These are phyloP conservation scores for Origma solitaria DNA, from an alignment of 2,113 vertebrate genomes.

Conservation along the genomic window DNA sequence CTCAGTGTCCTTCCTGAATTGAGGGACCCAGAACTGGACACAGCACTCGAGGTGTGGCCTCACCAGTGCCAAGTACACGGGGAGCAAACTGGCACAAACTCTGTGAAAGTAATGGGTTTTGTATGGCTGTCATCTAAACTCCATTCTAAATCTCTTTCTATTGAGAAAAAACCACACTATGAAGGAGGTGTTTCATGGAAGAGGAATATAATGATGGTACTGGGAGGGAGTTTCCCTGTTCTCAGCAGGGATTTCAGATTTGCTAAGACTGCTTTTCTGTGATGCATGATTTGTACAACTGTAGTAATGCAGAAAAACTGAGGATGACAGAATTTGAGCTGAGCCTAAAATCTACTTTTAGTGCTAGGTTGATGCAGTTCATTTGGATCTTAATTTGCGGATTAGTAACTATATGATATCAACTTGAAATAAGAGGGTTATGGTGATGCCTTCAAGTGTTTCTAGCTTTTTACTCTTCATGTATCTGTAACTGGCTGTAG, in stretches of 20 bases:
- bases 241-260: not conserved
- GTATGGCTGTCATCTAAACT: not conserved
- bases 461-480: too few species aligned
- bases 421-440: not conserved
- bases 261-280: not conserved
- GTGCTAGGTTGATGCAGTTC: accelerated
- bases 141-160: not conserved
- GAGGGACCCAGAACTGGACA: not conserved
- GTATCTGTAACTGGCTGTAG: too few species aligned
- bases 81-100: not conserved
- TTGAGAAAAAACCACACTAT: not conserved
- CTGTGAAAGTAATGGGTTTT: not conserved
- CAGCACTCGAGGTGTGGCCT: not conserved
- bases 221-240: not conserved
- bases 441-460: too few species aligned
- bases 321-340: not conserved
- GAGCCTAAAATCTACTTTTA: not conserved
- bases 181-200: not conserved
- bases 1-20: not conserved
- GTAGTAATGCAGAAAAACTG: not conserved
- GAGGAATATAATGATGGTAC: not conserved
- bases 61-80: not conserved
- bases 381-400: not conserved
- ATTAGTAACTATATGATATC: not conserved
- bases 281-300: not conserved